phyloP scores from a whole-genome alignment of 2,113 vertebrate species.

The Limnothrissa miodon region DNA sequence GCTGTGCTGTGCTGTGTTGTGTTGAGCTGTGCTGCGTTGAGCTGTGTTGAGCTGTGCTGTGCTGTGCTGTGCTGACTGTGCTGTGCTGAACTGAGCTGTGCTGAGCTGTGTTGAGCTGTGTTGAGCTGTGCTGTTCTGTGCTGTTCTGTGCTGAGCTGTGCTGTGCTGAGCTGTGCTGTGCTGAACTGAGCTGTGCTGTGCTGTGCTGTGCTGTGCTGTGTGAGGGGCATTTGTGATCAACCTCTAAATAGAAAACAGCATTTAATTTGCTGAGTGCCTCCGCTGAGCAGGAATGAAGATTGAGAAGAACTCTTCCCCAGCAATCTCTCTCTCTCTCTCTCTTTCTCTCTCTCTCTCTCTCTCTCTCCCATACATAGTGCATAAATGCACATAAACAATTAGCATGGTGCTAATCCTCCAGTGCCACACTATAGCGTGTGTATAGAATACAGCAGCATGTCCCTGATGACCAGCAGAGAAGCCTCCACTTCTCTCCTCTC shows the following conservation, averaged over 20 bases:
- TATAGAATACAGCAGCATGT: slow-evolving; percentile 59
- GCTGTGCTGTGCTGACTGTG: no score
- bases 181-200: neutral
- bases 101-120: no score
- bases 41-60: neutral
- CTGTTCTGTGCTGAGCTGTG: neutral
- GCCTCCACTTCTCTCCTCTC: slow-evolving; percentile 57
- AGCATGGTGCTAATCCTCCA: slow-evolving; percentile 65
- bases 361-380: slow-evolving; percentile 10
- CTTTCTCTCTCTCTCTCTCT: neutral
- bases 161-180: no score
- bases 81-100: neutral
- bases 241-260: slow-evolving; percentile 50
- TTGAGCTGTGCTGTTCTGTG: no score
- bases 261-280: slow-evolving; percentile 55
- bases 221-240: slow-evolving; percentile 54
- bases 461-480: slow-evolving; percentile 76
- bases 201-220: slow-evolving; percentile 1
- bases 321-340: neutral
- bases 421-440: slow-evolving; percentile 57
- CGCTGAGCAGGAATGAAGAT: slow-evolving; percentile 47
- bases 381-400: slow-evolving; percentile 57
- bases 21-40: no score
- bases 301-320: slow-evolving; percentile 44
- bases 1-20: neutral